Evolutionary conservation across 1,140 invertebrate species (phyloP).

Genomic region (Hirudo medicinalis): DNA sequence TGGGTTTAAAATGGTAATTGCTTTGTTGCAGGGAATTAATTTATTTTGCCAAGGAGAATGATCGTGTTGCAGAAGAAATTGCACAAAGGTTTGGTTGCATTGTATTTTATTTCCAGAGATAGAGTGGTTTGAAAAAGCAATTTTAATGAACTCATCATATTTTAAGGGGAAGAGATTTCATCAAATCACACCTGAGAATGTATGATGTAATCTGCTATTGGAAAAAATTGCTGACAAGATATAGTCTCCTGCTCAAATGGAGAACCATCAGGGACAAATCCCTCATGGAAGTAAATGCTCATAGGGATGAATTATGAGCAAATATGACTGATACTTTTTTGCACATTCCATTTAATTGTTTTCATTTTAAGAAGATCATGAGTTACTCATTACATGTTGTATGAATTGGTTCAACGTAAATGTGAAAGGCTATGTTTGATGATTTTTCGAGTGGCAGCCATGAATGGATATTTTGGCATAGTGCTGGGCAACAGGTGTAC

Average conservation of each 20-base stretch:
- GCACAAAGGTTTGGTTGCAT: constrained; percentile 48
- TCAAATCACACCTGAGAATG: constrained; percentile 60
- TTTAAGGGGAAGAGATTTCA: constrained; percentile 21
- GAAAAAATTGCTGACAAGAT: constrained; percentile 62
- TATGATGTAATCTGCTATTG: constrained; percentile 75
- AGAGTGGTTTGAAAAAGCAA: too few relatives aligned
- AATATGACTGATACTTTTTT: background rate
- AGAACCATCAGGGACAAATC: constrained; percentile 12
- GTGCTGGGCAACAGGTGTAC: too few relatives aligned
- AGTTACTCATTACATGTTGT: too few relatives aligned
- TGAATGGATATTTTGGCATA: too few relatives aligned
- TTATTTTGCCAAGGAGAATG: constrained; percentile 62
- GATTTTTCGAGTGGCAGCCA: too few relatives aligned
- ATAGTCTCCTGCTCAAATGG: constrained; percentile 60
- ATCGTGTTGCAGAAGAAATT: constrained; percentile 61
- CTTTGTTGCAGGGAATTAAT: constrained; percentile 65
- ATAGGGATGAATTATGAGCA: constrained; percentile 7
- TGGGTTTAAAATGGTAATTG: constrained; percentile 28
- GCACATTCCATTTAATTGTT: too few relatives aligned
- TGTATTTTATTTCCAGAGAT: constrained; percentile 5
- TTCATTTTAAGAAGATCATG: too few relatives aligned
- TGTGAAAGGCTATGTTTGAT: too few relatives aligned
- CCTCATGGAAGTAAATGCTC: background rate
- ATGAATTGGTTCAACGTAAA: too few relatives aligned
- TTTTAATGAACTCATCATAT: background rate